These are phyloP conservation scores for Chiroxiphia lanceolata DNA, from an alignment of 2,797 vertebrate genomes.

Conservation along the genomic window DNA sequence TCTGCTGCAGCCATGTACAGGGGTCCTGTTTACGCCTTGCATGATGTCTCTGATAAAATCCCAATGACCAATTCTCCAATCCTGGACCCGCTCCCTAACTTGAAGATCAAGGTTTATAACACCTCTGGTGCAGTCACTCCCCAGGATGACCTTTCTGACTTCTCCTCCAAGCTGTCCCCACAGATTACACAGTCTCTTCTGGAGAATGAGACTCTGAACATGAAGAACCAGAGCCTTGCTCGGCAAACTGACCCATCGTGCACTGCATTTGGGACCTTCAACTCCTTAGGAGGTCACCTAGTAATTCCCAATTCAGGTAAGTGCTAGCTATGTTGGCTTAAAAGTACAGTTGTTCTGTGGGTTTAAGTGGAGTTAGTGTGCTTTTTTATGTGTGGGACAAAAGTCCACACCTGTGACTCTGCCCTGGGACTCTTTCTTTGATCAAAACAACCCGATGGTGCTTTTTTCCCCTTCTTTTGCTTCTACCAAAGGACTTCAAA, in stretches of 20 bases:
- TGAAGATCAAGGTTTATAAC: slow-evolving; percentile 98
- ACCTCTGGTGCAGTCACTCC: slow-evolving; percentile 91
- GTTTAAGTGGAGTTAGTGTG: neutral
- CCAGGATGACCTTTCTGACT: slow-evolving; percentile 92
- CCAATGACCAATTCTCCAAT: slow-evolving; percentile 98
- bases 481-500: neutral
- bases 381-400: neutral
- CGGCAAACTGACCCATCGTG: slow-evolving; percentile 93
- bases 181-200: slow-evolving; percentile 91
- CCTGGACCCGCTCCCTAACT: slow-evolving; percentile 92
- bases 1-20: slow-evolving; percentile 96
- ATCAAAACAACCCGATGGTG: neutral
- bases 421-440: neutral
- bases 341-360: neutral
- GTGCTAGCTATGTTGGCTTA: neutral
- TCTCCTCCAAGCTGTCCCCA: slow-evolving; percentile 91
- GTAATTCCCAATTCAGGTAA: slow-evolving; percentile 96
- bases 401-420: neutral
- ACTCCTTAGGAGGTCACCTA: slow-evolving; percentile 93
- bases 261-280: slow-evolving; percentile 93
- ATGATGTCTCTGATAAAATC: slow-evolving; percentile 96
- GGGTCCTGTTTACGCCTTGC: slow-evolving; percentile 93
- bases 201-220: slow-evolving; percentile 90
- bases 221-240: slow-evolving; percentile 90
- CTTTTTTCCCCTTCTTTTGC: neutral